phyloP scores from a whole-genome alignment of 2,797 vertebrate genomes.

The Capromys pilorides region DNA sequence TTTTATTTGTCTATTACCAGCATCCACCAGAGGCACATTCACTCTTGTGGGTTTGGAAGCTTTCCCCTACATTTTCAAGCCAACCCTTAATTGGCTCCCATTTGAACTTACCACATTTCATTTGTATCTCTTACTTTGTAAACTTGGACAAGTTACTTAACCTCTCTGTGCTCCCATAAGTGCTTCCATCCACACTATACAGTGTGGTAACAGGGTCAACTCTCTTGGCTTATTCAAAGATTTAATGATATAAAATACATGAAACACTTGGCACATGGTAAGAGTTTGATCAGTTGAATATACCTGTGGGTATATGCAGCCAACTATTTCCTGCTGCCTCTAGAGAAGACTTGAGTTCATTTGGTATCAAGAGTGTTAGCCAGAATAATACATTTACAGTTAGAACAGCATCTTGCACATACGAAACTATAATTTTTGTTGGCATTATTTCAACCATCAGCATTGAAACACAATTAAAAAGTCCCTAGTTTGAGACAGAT shows the following conservation, averaged over 20 bases:
- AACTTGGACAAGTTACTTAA: constrained; percentile 12
- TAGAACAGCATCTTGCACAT: neutral
- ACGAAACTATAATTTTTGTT: neutral
- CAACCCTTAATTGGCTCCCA: neutral
- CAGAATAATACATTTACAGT: neutral
- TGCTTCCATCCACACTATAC: neutral
- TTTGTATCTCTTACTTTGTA: neutral
- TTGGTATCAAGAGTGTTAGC: neutral
- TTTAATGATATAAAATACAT: neutral
- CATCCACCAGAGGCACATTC: neutral
- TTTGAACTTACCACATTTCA: neutral
- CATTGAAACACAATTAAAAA: neutral
- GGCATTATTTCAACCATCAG: neutral
- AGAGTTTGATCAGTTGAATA: neutral
- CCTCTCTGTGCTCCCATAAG: neutral
- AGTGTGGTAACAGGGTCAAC: neutral
- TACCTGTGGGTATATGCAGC: no score
- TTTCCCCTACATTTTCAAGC: neutral
- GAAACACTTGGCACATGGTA: neutral
- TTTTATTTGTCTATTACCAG: neutral
- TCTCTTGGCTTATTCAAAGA: neutral
- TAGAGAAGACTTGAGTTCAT: neutral
- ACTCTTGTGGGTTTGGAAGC: constrained; percentile 27
- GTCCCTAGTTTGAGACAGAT: neutral
- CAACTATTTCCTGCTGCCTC: neutral